Evolutionary conservation across 2,888 invertebrate genomes (phyloP).

Genomic region (Drosophila fulvimacula): DNA sequence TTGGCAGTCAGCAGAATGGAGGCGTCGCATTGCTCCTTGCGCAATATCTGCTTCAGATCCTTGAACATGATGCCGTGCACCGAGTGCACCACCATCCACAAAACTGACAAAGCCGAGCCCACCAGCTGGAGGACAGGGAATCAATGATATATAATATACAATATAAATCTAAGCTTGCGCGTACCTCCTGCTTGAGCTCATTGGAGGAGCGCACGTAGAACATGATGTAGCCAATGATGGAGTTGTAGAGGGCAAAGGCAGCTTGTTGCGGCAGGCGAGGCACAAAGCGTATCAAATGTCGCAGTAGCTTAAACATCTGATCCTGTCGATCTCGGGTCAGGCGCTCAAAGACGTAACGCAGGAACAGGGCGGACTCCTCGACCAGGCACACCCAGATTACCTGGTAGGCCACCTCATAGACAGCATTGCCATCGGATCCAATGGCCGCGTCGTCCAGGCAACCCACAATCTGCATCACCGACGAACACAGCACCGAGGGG

Average conservation of each 20-base stretch:
- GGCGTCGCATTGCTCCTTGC: constrained; percentile 99
- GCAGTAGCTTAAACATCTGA: constrained; percentile 95
- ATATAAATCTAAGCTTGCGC: not conserved
- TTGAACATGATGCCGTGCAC: constrained; percentile 99
- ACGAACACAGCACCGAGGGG: constrained; percentile 97
- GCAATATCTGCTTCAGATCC: constrained; percentile 98
- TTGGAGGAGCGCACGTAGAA: constrained; percentile 98
- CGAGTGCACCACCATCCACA: constrained; percentile 99
- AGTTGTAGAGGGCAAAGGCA: constrained; percentile 98
- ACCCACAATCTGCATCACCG: constrained; percentile 97
- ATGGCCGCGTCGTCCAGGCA: constrained; percentile 98
- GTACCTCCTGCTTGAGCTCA: constrained; percentile 94
- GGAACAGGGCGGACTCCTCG: constrained; percentile 98
- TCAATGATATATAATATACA: not conserved
- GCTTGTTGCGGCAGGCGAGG: constrained; percentile 98
- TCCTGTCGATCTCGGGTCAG: constrained; percentile 97
- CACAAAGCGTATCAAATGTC: constrained; percentile 96
- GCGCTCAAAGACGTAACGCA: constrained; percentile 97
- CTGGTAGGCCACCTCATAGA: constrained; percentile 97
- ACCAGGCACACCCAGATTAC: constrained; percentile 99
- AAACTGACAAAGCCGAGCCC: constrained; percentile 95
- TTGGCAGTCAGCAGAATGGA: constrained; percentile 98
- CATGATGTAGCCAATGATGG: constrained; percentile 99
- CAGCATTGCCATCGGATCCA: constrained; percentile 96
- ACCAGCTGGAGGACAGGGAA: constrained; percentile 87